Evolutionary conservation across 2,797 vertebrate species (phyloP).

Genomic region (Clamator glandarius): DNA sequence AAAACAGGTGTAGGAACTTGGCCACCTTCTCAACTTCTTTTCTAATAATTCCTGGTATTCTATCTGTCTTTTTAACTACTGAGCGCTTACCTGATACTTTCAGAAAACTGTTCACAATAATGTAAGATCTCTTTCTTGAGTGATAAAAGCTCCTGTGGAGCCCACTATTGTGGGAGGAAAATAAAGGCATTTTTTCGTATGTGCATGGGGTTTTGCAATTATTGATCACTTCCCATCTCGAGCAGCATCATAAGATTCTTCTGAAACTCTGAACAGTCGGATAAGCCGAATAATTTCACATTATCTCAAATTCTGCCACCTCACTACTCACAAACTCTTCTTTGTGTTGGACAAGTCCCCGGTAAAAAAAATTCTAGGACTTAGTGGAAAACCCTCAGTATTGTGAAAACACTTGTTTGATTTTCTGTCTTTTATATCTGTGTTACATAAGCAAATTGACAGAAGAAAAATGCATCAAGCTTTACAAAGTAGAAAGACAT

Average conservation of each 20-base stretch:
- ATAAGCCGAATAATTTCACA: background rate
- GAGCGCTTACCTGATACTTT: background rate
- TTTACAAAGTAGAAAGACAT: background rate
- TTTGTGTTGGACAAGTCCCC: background rate
- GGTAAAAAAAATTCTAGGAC: background rate
- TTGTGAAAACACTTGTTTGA: background rate
- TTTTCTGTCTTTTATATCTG: background rate
- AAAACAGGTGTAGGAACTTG: no score
- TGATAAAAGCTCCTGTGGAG: slow-evolving; percentile 4
- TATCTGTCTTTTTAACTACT: background rate
- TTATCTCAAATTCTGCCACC: background rate
- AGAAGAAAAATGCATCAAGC: background rate
- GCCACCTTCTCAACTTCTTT: background rate
- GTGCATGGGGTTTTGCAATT: background rate
- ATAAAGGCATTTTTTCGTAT: background rate
- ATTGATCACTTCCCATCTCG: background rate
- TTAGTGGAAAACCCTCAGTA: background rate
- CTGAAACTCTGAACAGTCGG: background rate
- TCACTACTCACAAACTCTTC: background rate
- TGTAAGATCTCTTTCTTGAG: background rate
- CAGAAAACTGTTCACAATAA: background rate
- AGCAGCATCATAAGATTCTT: background rate
- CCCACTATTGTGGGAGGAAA: background rate
- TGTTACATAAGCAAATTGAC: background rate
- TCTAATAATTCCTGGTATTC: background rate